phyloP scores from a whole-genome alignment of 2,797 vertebrate species.

The Apodemus agrarius region DNA sequence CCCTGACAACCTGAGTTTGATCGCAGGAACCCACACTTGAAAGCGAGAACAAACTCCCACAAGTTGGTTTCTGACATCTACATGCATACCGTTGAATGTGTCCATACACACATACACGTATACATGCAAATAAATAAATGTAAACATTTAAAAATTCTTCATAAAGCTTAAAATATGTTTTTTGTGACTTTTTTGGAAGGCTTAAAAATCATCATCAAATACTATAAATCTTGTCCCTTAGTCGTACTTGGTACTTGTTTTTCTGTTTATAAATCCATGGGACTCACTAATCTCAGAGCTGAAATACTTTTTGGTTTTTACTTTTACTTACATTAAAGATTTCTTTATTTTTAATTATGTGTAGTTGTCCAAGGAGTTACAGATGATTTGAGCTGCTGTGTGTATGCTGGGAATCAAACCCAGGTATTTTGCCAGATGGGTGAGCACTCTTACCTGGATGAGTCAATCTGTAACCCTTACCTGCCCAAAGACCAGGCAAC shows the following conservation, averaged over 20 bases:
- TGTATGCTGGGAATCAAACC: too few relatives aligned
- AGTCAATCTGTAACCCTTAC: background rate
- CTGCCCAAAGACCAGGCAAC: background rate
- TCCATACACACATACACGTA: background rate
- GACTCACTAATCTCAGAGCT: slow-evolving; percentile 53
- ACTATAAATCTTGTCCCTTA: slow-evolving; percentile 25
- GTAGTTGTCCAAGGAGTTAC: background rate
- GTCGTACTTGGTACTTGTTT: slow-evolving; percentile 43
- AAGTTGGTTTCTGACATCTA: background rate
- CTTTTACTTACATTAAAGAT: background rate
- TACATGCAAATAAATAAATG: background rate
- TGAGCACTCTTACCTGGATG: background rate
- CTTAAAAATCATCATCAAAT: slow-evolving; percentile 28
- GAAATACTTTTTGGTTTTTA: slow-evolving; percentile 21
- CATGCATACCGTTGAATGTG: background rate
- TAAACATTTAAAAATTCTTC: background rate
- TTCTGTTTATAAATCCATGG: slow-evolving; percentile 25
- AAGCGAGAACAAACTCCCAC: background rate
- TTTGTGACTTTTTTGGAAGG: background rate
- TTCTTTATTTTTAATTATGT: background rate
- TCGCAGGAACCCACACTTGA: background rate
- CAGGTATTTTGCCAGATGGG: background rate
- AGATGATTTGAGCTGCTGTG: background rate
- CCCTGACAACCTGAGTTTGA: background rate
- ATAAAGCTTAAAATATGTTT: background rate